Conservation (phyloP, 2,113 vertebrate genomes). For the Coptodon rendalli region DNA sequence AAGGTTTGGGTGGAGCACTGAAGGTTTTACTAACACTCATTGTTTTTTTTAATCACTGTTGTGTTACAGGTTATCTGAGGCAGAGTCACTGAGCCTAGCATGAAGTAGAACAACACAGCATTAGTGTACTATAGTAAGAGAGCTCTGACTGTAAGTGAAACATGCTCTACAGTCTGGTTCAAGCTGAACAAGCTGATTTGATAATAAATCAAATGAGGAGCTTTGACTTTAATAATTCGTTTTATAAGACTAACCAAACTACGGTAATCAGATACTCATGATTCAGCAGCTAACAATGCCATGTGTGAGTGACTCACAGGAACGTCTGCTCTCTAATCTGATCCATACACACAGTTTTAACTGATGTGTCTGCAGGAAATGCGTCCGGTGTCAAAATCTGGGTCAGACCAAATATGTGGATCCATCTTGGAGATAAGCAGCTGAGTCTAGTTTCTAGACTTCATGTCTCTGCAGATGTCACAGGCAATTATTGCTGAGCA, state of each 20-base stretch:
- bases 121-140: background rate
- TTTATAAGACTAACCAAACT: rapidly evolving
- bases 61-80: background rate
- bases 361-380: rapidly evolving
- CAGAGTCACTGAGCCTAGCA: background rate
- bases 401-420: rapidly evolving
- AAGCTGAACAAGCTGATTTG: background rate
- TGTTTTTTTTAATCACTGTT: background rate
- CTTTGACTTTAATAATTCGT: background rate
- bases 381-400: rapidly evolving
- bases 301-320: background rate
- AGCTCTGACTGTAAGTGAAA: background rate
- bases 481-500: background rate
- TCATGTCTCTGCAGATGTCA: background rate
- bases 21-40: background rate
- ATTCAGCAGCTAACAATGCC: background rate
- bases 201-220: background rate
- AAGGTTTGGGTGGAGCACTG: background rate
- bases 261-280: background rate
- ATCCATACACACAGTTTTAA: rapidly evolving
- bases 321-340: background rate
- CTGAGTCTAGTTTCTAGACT: background rate
- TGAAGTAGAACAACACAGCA: background rate
- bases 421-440: background rate
- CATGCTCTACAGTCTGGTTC: background rate